Percentiles rank a stretch among this genome's conserved stretches.
Evolutionary conservation across 2,888 invertebrate genomes (phyloP).

Genomic region (Lithosia quadra): DNA sequence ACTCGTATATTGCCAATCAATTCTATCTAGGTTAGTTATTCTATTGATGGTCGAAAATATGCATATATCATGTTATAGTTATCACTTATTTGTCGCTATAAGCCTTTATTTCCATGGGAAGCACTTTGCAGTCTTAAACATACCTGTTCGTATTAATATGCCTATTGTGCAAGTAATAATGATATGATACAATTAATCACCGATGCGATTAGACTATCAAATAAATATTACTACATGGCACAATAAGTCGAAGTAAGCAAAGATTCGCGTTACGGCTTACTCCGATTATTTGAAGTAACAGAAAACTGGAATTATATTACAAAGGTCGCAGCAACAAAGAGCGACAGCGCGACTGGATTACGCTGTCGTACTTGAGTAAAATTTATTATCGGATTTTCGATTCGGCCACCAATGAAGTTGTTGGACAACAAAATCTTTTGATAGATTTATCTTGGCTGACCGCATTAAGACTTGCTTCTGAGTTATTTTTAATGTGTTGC

Average conservation of each 20-base stretch:
- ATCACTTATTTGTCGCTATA: not conserved
- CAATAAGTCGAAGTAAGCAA: slow-evolving; percentile 67
- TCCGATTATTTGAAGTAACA: slow-evolving; percentile 81
- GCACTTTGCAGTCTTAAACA: not conserved
- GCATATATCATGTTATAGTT: not conserved
- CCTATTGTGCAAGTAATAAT: not conserved
- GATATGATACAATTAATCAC: slow-evolving; percentile 10
- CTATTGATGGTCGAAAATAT: no score
- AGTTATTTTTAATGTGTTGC: slow-evolving; percentile 82
- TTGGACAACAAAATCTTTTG: slow-evolving; percentile 87
- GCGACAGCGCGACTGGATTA: slow-evolving; percentile 84
- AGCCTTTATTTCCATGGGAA: not conserved
- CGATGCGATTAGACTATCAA: slow-evolving; percentile 34
- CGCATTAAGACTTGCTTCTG: slow-evolving; percentile 82
- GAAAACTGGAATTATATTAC: slow-evolving; percentile 83
- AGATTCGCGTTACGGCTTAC: slow-evolving; percentile 74
- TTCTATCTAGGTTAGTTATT: no score
- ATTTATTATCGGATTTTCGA: slow-evolving; percentile 87
- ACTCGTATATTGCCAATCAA: no score
- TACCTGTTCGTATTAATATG: no score
- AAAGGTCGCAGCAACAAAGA: slow-evolving; percentile 84
- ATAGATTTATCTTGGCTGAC: slow-evolving; percentile 86
- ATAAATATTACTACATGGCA: slow-evolving; percentile 37
- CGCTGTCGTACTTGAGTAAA: slow-evolving; percentile 86
- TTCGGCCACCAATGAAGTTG: slow-evolving; percentile 87